These are phyloP conservation scores for Hemibagrus guttatus DNA, from an alignment of 2,797 vertebrate species.

Conservation along the genomic window DNA sequence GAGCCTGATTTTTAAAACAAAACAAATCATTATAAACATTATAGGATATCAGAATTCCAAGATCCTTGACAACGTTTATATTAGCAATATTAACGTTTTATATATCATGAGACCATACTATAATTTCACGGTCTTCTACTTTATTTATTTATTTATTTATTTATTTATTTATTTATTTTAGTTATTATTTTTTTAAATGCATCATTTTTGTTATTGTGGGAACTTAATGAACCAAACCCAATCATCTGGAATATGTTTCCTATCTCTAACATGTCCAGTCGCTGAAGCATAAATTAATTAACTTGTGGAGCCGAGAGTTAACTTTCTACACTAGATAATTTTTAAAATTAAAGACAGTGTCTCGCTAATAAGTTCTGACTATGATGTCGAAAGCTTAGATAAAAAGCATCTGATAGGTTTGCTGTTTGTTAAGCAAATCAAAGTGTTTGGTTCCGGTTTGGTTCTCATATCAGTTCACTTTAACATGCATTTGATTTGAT, in stretches of 20 bases:
- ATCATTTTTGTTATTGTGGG: not conserved
- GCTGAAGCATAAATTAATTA: not conserved
- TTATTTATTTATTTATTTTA: not conserved
- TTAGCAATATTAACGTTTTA: not conserved
- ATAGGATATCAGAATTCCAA: not conserved
- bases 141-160: not conserved
- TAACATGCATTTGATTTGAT: not conserved
- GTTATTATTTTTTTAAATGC: not conserved
- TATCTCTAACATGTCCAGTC: not conserved
- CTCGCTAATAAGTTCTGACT: not conserved
- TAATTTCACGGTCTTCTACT: not conserved
- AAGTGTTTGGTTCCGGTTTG: no score
- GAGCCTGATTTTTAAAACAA: no score
- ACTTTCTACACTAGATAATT: not conserved
- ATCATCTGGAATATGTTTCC: not conserved
- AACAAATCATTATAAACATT: no score
- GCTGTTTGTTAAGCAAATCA: not conserved
- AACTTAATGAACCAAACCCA: not conserved
- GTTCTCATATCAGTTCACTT: slow-evolving; percentile 19
- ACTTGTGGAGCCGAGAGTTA: not conserved
- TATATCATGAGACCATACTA: not conserved
- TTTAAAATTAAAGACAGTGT: not conserved
- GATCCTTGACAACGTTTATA: not conserved
- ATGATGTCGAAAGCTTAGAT: not conserved
- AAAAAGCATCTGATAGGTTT: not conserved